Base-by-base conservation (phyloP, 53 echinoderm and acorn worm genomes). In the Hippasteria phrygiana region DNA sequence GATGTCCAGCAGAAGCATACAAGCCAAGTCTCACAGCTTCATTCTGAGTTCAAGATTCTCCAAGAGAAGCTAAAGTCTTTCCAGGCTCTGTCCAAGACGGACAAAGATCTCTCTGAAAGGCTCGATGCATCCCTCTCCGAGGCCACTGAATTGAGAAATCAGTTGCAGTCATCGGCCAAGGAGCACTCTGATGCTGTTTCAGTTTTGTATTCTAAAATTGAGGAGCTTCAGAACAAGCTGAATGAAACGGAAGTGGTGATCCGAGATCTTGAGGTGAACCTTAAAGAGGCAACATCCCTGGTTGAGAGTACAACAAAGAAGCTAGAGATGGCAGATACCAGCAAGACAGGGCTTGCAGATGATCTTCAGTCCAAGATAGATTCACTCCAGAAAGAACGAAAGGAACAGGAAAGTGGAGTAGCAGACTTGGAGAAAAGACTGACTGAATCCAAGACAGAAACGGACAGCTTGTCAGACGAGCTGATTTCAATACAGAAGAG, bases 41-140 rank as follows among this genome's bases (percentile, higher is more conserved):
- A 73, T 27, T n/a, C 87, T 32, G 87, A 87, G 43, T 39, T 55
- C 35, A 42, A 72, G 16, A 34, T n/a, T 12, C 53, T 87, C 22
- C 53, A 36, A 55, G 56, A 54, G 13, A 72, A 55, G n/a, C 20
- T 73, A 2, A 18, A 55, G 47, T 24, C 54, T 20, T 42, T 37
- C 55, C 31, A 40, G 56, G 74, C 53, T 2, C 41, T 8, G 27
- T 24, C 74, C 10, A 47, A 28, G 45, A 8, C 27, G 10, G 45
- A 39, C 36, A 36, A 87, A 73, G 73, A 73, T 55, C 72, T 54
- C 31, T 24, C 32, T 6, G 32, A 47, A 35, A 45, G 69, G 31
- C 71, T 84, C 3, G 69, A 45, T 33, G 43, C 40, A 14, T 47
- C 85, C 4, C 9, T 71, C 42, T 74, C 46, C 42, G 74, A 74